These are phyloP conservation scores for Xestia rhomboidea DNA, from an alignment of 2,888 invertebrate species.

Conservation along the genomic window DNA sequence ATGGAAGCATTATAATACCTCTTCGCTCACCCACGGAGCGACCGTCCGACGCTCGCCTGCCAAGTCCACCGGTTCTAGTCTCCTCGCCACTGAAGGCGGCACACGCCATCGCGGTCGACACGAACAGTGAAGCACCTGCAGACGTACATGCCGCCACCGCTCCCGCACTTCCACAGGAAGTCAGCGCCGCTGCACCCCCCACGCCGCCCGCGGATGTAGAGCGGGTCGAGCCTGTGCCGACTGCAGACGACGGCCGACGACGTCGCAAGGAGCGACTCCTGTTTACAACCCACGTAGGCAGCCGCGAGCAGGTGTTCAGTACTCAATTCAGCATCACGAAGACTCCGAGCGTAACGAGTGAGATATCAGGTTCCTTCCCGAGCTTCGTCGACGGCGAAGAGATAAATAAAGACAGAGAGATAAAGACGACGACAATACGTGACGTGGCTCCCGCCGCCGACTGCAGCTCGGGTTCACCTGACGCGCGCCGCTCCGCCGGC, in stretches of 20 bases:
- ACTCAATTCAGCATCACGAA: constrained; percentile 92
- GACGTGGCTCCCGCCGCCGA: constrained; percentile 52
- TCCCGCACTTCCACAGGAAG: background rate
- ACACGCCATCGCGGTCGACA: constrained; percentile 26
- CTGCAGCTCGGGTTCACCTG: constrained; percentile 53
- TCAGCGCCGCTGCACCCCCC: background rate
- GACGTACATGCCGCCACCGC: background rate
- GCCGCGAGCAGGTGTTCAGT: constrained; percentile 93
- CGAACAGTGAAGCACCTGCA: background rate
- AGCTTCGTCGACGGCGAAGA: constrained; percentile 91
- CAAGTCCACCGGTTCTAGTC: constrained; percentile 41
- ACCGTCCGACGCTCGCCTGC: constrained; percentile 56
- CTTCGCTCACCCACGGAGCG: constrained; percentile 87
- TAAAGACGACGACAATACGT: constrained; percentile 58
- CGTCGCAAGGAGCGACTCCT: constrained; percentile 88
- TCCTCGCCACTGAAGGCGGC: constrained; percentile 5
- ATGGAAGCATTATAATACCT: constrained; percentile 91
- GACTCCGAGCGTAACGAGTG: constrained; percentile 92
- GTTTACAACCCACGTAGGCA: constrained; percentile 93
- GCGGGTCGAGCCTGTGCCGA: constrained; percentile 31
- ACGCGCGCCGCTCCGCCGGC: background rate
- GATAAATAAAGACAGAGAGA: constrained; percentile 87
- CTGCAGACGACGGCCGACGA: constrained; percentile 64
- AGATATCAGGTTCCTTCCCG: constrained; percentile 89
- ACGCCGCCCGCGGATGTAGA: constrained; percentile 19